Evolutionary conservation across 2,888 invertebrate genomes (phyloP), one percentile per base, ranked within the genome.

Genomic region (Drosophila incognita): DNA sequence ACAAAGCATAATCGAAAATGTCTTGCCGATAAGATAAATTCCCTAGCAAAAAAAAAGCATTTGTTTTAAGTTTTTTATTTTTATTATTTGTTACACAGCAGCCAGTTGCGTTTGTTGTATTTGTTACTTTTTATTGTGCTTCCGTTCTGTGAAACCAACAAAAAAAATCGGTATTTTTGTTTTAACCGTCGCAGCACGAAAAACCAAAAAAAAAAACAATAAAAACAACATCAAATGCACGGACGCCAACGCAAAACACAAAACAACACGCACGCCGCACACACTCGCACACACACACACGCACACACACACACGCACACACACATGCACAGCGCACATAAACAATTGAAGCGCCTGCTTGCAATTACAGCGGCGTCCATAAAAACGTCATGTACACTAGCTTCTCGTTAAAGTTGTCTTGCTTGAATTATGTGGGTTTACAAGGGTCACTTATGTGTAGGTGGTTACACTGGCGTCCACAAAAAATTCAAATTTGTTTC

Each of bases 21-120:
- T 51, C 52, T 66, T 57, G 42, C 49, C 72, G 85, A 85, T 85
- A 89, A 85, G 89, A 85, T 85, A 85, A 84, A 87, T 74, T 65
- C 40, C 33, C 33, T 24, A 70, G 69, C 74, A 62, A 82, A 36
- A 48, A 36, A 36, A 42, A 40, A 40, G 40, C 35, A 56, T 53
- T 68, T 67, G 62, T 40, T 56, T 75, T 65, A 58, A 36, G 60
- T 54, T 5, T 21, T 42, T 73, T 61, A 4, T 4, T 27, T 49
- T 18, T 29, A n/a, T 51, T 29, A 29, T 38, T 38, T 64, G 73
- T 69, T 53, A 53, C 57, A 36, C 85, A 76, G 80, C 70, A 79
- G 82, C 66, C 72, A 66, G 21, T 54, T 54, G 49, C 57, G 60
- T 68, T 10, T 53, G 31, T 38, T 40, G 27, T 8, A 29, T 29